phyloP scores from a whole-genome alignment of 2,888 invertebrate genomes.

The Phaonia tiefii region DNA sequence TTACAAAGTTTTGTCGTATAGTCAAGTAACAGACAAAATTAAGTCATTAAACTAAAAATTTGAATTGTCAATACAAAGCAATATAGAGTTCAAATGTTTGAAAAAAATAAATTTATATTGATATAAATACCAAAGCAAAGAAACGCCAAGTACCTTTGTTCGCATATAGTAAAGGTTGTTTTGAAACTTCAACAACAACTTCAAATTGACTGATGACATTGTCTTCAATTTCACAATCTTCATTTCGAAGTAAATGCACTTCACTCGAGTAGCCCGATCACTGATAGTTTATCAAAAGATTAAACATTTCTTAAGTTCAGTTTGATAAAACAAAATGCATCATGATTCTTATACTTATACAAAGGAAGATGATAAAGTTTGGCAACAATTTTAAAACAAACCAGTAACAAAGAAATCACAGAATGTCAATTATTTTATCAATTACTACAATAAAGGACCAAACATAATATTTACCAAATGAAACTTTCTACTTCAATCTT shows the following conservation, averaged over 20 bases:
- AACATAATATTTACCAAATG: not conserved
- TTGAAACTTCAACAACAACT: no score
- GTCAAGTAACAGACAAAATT: no score
- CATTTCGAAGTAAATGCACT: not conserved
- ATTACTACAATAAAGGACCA: slow-evolving; percentile 39
- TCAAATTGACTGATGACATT: not conserved
- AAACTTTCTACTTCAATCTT: not conserved
- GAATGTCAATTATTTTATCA: slow-evolving; percentile 49
- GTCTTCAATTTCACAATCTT: not conserved
- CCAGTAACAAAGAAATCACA: slow-evolving; percentile 45
- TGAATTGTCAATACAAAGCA: no score
- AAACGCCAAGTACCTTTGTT: no score
- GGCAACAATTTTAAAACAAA: slow-evolving; percentile 10
- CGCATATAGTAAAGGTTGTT: no score
- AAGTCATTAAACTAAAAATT: no score
- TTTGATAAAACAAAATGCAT: slow-evolving; percentile 20
- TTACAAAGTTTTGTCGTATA: no score
- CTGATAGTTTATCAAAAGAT: not conserved
- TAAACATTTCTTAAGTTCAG: slow-evolving; percentile 22
- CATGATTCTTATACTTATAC: not conserved
- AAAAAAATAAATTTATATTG: no score
- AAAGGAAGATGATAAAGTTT: slow-evolving; percentile 13
- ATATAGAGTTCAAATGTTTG: no score
- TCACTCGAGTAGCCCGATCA: not conserved
- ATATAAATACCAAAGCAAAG: no score